Evolutionary conservation across 2,113 vertebrate species (phyloP), one percentile per base, ranked within the genome.

Genomic region (Pomatostomus ruficeps): DNA sequence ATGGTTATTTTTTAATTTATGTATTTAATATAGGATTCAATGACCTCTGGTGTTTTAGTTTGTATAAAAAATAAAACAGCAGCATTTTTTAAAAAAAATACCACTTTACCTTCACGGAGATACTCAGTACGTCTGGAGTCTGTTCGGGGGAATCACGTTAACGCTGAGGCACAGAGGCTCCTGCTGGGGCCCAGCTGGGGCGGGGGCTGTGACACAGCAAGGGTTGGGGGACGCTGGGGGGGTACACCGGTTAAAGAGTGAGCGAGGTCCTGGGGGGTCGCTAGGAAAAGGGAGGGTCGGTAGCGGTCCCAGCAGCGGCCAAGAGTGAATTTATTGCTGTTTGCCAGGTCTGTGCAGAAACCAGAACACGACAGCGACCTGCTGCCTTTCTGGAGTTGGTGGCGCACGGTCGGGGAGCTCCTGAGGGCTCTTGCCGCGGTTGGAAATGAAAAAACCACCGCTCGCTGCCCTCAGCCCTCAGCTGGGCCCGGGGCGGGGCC

Each of bases 1-100:
- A 98, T 96, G 95, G 97, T 98, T 98, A 98, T 98, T 98, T 98
- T 98, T 97, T 98, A 98, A 98, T 97, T 98, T 98, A 97, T 98
- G 98, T 98, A 98, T 98, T 98, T 98, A 98, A 97, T 97, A 98
- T 98, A 98, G 97, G 97, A 98, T 98, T 98, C 97, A 85, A 98
- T 96, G 95, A 98, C 94, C 97, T 97, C 97, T 97, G 95, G 97
- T 98, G 98, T 98, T 98, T 98, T 97, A 97, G 97, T 98, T 98
- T 98, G 86, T 98, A 98, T 92, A 97, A 97, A 97, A 97, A 98
- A 98, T 98, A 97, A 98, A 98, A 97, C 76, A 85, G 76, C 95
- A 85, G 89, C 97, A 78, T 98, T 98, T 98, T 97, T 96, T 1
- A 48, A 82, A 74, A 89, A 74, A 45, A 40, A 82, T 25, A 54